Evolutionary conservation across 2,113 vertebrate species (phyloP).

Genomic region (Chamaea fasciata): DNA sequence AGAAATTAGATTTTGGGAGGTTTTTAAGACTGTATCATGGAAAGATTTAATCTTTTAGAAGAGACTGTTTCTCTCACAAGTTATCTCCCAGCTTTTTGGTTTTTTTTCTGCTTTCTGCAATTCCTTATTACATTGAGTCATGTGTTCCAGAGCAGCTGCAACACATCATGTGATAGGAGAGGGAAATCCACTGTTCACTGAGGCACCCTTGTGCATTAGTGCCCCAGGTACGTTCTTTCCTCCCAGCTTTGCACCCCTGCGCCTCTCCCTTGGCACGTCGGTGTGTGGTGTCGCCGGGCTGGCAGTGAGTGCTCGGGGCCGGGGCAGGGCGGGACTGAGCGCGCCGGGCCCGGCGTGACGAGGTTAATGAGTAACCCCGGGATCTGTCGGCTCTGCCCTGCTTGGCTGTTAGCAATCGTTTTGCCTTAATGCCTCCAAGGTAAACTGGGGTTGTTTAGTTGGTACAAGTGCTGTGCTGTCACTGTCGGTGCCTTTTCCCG

Average conservation of each 20-base stretch:
- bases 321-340: rapidly evolving
- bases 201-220: not conserved
- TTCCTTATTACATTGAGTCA: not conserved
- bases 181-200: not conserved
- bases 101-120: not conserved
- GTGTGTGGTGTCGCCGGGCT: not conserved
- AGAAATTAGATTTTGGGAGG: not conserved
- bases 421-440: not conserved
- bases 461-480: not conserved
- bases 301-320: too few species aligned
- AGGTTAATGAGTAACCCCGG: not conserved
- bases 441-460: not conserved
- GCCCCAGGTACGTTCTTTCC: not conserved
- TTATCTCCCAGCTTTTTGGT: not conserved
- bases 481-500: not conserved
- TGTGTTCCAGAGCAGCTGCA: conserved; percentile 34
- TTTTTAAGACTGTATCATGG: not conserved
- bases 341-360: rapidly evolving
- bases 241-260: not conserved
- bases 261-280: rapidly evolving
- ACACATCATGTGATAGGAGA: not conserved
- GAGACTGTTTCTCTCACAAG: not conserved
- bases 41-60: not conserved
- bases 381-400: not conserved
- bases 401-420: not conserved